These are phyloP conservation scores for Dicentrarchus labrax DNA, from an alignment of 2,113 vertebrate genomes.

Conservation along the genomic window DNA sequence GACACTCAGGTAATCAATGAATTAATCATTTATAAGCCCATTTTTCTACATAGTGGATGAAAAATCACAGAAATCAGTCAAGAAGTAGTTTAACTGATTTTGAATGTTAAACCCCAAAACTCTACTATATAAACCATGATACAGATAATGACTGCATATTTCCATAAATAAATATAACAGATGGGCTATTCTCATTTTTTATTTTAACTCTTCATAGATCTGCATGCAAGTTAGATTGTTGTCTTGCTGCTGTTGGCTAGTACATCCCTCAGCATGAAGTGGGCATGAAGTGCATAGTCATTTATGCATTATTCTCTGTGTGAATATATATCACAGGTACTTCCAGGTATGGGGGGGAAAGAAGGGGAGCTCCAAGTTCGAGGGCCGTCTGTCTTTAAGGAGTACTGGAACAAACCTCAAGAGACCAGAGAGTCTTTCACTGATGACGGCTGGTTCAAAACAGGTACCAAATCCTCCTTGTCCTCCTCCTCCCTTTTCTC, in stretches of 20 bases:
- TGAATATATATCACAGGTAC: slow-evolving; percentile 83
- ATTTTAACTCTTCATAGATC: neutral
- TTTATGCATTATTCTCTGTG: neutral
- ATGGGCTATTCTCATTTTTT: neutral
- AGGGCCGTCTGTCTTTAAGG: slow-evolving; percentile 90
- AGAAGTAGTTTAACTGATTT: neutral
- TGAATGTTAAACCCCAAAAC: neutral
- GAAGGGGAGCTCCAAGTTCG: slow-evolving; percentile 93
- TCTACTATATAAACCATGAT: neutral
- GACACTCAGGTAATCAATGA: slow-evolving; percentile 84
- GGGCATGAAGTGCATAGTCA: neutral
- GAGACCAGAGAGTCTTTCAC: slow-evolving; percentile 90
- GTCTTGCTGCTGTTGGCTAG: neutral
- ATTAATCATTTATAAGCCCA: neutral
- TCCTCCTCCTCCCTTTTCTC: neutral
- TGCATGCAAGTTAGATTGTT: neutral
- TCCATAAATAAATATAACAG: neutral
- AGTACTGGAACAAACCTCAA: slow-evolving; percentile 93
- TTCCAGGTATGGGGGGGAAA: slow-evolving; percentile 86
- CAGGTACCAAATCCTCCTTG: slow-evolving; percentile 84
- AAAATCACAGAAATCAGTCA: neutral
- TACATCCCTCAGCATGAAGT: neutral
- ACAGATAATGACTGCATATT: neutral
- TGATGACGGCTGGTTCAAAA: slow-evolving; percentile 93
- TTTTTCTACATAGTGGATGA: neutral